Base-by-base conservation (phyloP, 2,888 invertebrate species). In the Pachymerium ferrugineum region DNA sequence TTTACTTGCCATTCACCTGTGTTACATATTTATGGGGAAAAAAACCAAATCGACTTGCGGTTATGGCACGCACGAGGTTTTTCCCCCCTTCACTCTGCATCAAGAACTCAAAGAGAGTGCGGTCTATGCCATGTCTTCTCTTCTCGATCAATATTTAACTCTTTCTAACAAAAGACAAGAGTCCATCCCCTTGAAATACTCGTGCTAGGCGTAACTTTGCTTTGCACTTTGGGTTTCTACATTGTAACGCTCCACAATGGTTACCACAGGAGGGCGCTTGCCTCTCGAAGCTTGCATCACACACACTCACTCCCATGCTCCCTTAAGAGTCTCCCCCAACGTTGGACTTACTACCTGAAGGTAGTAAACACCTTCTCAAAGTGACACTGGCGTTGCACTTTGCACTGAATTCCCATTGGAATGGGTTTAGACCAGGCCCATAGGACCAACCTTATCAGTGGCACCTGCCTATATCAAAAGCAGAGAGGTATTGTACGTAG, bases 301-400 rank as follows among this genome's bases (percentile, higher is more conserved):
- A 62, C 25, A 62, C 62, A 62, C n/a, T n/a, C n/a, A n/a, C n/a
- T 62, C 62, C 62, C 62, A 3, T 62, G 28, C 62, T 62, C 62
- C 62, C 62, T 62, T 62, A 62, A 62, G 62, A 62, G 62, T 62
- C 62, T 14, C 62, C 28, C 6, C 62, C 62, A 22, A 10, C 62
- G 62, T 28, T 28, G 22, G 28, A 62, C 62, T 62, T 22, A 22
- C 62, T 22, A 22, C 62, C 62, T n/a, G 22, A 22, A 1, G 62
- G 28, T 62, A 62, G 62, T 62, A 62, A 62, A 62, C 62, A 62
- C 62, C 62, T 62, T 62, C 62, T 62, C 62, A 62, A 62, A 62
- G 25, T 62, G 62, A 62, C 62, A 62, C 12, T 28, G 62, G 62
- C 62, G n/a, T 62, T 62, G 62, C 62, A 62, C 62, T 62, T 62